A percentile compares a stretch with the other conserved stretches of the same genome.
Evolutionary conservation across 2,113 vertebrate genomes (phyloP).

Genomic region (Grus americana): DNA sequence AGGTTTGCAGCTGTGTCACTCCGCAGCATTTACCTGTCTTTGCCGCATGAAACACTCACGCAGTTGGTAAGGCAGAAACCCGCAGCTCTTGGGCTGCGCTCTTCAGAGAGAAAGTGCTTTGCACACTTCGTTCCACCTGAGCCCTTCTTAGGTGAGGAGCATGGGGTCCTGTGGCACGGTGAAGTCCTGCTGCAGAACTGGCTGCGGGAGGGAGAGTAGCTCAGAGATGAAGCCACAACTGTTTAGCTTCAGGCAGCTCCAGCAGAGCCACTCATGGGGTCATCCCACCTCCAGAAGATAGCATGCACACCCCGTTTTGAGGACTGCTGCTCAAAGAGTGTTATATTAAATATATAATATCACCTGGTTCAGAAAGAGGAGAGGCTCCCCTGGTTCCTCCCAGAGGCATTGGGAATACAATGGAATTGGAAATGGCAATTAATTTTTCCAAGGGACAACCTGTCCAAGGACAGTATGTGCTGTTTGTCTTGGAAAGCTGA

Average conservation of each 20-base stretch:
- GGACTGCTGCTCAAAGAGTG: not conserved
- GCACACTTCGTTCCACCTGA: rapidly evolving
- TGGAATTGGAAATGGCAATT: not conserved
- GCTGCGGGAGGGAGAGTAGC: not conserved
- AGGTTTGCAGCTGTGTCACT: not conserved
- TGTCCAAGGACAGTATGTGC: not conserved
- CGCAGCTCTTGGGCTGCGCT: rapidly evolving
- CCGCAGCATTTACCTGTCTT: not conserved
- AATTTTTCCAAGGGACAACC: not conserved
- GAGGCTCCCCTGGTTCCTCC: not conserved
- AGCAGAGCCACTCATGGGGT: not conserved
- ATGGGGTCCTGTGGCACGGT: not conserved
- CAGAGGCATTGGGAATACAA: not conserved
- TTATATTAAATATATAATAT: not conserved
- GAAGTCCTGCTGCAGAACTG: not conserved
- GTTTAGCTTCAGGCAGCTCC: not conserved
- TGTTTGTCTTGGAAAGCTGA: not conserved
- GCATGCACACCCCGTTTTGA: not conserved
- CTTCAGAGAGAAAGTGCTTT: not conserved
- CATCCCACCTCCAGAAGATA: not conserved
- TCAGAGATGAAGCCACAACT: not conserved
- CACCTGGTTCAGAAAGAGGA: not conserved
- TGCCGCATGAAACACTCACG: not conserved
- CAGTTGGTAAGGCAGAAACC: not conserved
- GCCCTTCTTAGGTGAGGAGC: not conserved